Conservation (phyloP, 2,888 invertebrate species). For the Andrena marginata region DNA sequence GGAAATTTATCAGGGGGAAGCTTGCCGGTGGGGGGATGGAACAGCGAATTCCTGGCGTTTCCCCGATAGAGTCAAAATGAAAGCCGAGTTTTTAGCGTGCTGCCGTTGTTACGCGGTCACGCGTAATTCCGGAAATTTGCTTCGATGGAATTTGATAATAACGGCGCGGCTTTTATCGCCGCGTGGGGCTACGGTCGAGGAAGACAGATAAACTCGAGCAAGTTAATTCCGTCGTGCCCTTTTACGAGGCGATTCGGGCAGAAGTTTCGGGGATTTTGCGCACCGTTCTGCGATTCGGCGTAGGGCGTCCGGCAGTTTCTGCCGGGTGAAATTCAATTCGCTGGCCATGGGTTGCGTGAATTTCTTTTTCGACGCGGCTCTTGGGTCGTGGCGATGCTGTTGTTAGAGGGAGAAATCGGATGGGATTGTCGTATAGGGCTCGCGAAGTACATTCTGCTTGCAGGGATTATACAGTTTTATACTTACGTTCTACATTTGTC, state of each 20-base stretch:
- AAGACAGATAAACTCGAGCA: constrained; percentile 2
- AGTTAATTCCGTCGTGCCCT: constrained; percentile 29
- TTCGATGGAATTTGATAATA: constrained; percentile 15
- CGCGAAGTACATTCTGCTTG: neutral
- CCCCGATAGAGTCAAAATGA: constrained; percentile 6
- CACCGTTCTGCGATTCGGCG: neutral
- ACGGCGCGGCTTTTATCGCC: constrained; percentile 6
- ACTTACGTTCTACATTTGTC: no score
- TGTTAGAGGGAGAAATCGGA: neutral
- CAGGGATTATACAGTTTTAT: neutral
- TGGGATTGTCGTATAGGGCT: neutral
- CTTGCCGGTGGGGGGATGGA: neutral
- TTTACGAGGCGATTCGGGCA: constrained; percentile 23
- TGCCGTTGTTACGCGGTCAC: neutral
- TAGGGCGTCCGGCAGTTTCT: neutral
- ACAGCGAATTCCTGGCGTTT: constrained; percentile 26
- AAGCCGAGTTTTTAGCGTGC: neutral
- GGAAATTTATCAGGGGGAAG: constrained; percentile 45
- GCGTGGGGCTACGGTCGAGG: neutral
- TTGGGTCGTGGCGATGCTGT: neutral
- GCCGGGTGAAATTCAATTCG: constrained; percentile 41
- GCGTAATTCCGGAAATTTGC: constrained; percentile 1
- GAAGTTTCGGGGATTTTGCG: constrained; percentile 9
- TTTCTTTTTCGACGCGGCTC: neutral
- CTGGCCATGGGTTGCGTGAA: constrained; percentile 14